phyloP scores from a whole-genome alignment of 2,888 invertebrate species.

The Limnephilus auricula region DNA sequence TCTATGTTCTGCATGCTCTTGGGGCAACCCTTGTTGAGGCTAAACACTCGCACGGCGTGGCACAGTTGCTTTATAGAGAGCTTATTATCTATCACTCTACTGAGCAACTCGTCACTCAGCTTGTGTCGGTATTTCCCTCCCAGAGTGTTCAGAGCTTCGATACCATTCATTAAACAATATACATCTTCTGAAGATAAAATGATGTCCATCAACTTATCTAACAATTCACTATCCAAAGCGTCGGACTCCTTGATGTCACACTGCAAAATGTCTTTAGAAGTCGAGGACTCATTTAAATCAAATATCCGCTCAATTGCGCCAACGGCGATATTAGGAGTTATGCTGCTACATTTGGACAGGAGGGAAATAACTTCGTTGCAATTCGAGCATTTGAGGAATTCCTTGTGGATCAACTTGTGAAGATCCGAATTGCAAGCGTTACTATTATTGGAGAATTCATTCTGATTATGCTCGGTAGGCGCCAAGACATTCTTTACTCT shows the following conservation, averaged over 20 bases:
- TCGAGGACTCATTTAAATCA: slow-evolving; percentile 71
- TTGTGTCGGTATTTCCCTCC: slow-evolving; percentile 73
- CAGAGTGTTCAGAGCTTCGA: slow-evolving; percentile 70
- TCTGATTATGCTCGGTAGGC: slow-evolving; percentile 65
- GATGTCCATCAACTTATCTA: slow-evolving; percentile 74
- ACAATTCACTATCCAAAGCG: slow-evolving; percentile 73
- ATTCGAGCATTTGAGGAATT: slow-evolving; percentile 74
- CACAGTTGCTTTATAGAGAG: slow-evolving; percentile 80
- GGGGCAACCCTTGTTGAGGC: slow-evolving; percentile 73
- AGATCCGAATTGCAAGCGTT: slow-evolving; percentile 69
- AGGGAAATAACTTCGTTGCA: slow-evolving; percentile 74
- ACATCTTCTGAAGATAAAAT: slow-evolving; percentile 75
- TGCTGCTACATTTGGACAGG: slow-evolving; percentile 75
- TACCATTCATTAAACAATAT: slow-evolving; percentile 74
- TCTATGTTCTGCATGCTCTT: slow-evolving; percentile 78
- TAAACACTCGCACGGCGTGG: slow-evolving; percentile 77
- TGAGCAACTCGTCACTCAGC: slow-evolving; percentile 80
- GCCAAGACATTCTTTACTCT: slow-evolving; percentile 74
- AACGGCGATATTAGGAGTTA: slow-evolving; percentile 76
- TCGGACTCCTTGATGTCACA: not conserved
- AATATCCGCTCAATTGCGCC: slow-evolving; percentile 76
- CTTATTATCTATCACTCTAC: slow-evolving; percentile 79
- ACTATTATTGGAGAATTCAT: slow-evolving; percentile 64
- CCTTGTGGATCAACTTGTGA: slow-evolving; percentile 74
- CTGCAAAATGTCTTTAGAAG: slow-evolving; percentile 68